Evolutionary conservation across 2,888 invertebrate genomes (phyloP).

Genomic region (Cephus sareptanus): DNA sequence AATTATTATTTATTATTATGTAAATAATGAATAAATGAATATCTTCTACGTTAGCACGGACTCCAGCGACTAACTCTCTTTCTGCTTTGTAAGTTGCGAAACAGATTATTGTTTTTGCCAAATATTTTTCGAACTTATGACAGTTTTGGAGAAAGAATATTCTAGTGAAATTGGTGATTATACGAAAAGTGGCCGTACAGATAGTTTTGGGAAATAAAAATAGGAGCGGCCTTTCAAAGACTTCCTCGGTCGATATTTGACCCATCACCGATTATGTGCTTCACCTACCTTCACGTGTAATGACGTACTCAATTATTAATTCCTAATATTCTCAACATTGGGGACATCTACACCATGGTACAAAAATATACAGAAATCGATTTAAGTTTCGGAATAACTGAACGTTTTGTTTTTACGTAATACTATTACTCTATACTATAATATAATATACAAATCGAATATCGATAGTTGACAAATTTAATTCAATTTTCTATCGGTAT

Average conservation of each 20-base stretch:
- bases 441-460: not conserved
- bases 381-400: not conserved
- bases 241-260: not conserved
- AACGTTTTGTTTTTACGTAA: not conserved
- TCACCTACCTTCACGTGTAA: not conserved
- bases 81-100: not conserved
- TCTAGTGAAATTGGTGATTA: not conserved
- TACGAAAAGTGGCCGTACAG: not conserved
- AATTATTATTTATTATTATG: not conserved
- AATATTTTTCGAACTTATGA: not conserved
- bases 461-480: not conserved
- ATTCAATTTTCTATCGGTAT: not conserved
- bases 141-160: not conserved
- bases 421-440: not conserved
- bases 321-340: not conserved
- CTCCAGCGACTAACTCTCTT: not conserved
- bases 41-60: not conserved
- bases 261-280: not conserved
- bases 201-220: constrained; percentile 9
- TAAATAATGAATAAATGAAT: not conserved
- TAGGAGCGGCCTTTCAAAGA: constrained; percentile 36
- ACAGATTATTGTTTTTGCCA: constrained; percentile 10
- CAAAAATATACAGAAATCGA: not conserved
- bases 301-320: not conserved
- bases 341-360: not conserved